Conservation (phyloP, 2,888 invertebrate species). For the Tetranychus piercei region DNA sequence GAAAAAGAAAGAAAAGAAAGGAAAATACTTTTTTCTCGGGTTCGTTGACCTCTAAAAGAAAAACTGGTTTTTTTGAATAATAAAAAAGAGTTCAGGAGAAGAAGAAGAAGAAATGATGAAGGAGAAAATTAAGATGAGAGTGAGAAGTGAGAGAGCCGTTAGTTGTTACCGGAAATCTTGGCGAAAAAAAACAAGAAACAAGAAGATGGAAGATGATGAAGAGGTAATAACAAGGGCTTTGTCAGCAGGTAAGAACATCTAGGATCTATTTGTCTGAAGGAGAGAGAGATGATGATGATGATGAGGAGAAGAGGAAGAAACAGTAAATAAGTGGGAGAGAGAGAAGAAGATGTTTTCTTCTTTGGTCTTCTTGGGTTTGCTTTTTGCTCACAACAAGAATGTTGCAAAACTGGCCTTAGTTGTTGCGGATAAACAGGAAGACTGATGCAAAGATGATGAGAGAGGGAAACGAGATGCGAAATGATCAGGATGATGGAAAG, state of each 20-base stretch:
- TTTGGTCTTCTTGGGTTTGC: not conserved
- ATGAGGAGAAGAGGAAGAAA: not conserved
- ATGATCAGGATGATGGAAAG: constrained; percentile 8
- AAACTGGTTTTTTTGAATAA: not conserved
- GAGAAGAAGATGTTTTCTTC: not conserved
- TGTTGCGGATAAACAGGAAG: constrained; percentile 6
- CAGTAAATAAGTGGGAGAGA: constrained; percentile 6
- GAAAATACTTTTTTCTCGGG: not conserved
- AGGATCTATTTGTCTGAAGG: not conserved
- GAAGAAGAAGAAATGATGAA: not conserved
- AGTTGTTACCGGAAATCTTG: constrained; percentile 1
- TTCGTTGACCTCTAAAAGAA: not conserved
- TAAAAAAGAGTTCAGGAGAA: not conserved
- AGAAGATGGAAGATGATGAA: not conserved
- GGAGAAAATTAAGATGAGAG: no score
- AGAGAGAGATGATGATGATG: not conserved
- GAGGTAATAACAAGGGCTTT: not conserved
- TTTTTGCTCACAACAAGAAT: constrained; percentile 2
- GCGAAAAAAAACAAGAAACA: not conserved
- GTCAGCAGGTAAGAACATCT: not conserved
- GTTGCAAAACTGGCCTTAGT: constrained; percentile 10
- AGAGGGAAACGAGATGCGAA: not conserved
- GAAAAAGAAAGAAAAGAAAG: not conserved
- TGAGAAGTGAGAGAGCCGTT: not conserved
- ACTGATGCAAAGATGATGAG: constrained; percentile 6